phyloP scores from a whole-genome alignment of 2,888 invertebrate genomes.

The Hirtodrosophila cameraria region DNA sequence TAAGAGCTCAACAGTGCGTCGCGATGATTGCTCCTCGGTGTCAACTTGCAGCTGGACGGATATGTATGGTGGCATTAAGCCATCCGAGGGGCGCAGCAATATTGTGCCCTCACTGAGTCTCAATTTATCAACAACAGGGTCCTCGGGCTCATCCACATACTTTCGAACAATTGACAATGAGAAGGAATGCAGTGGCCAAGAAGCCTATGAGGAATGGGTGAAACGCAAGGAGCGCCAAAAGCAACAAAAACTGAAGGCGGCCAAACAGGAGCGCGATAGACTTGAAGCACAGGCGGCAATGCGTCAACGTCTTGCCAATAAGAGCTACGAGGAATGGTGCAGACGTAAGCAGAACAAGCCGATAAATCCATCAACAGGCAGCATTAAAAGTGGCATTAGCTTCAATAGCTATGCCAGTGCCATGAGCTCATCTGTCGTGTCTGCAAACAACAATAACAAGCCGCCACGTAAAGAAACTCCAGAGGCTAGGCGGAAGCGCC shows the following conservation, averaged over 20 bases:
- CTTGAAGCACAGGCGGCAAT: conserved; percentile 56
- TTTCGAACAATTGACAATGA: conserved; percentile 36
- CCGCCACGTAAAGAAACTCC: conserved; percentile 22
- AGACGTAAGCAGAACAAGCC: conserved; percentile 54
- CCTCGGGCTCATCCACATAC: conserved; percentile 57
- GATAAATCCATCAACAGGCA: conserved; percentile 17
- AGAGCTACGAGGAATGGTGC: conserved; percentile 80
- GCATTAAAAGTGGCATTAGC: background rate
- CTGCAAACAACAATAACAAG: no score
- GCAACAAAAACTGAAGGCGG: conserved; percentile 58
- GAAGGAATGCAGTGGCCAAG: conserved; percentile 53
- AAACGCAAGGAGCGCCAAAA: conserved; percentile 75
- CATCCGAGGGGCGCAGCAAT: conserved; percentile 54
- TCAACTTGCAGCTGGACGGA: conserved; percentile 62
- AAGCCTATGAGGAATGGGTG: conserved; percentile 80
- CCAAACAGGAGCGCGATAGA: conserved; percentile 64
- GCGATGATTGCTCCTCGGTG: conserved; percentile 42
- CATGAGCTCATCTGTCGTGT: conserved; percentile 10
- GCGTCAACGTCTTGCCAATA: conserved; percentile 50
- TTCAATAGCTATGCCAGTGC: background rate
- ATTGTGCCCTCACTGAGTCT: conserved; percentile 80
- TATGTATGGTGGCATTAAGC: conserved; percentile 54
- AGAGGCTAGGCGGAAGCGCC: conserved; percentile 38
- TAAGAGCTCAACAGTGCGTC: conserved; percentile 22
- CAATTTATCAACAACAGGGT: conserved; percentile 46